Evolutionary conservation across 2,797 vertebrate genomes (phyloP), one percentile per base, ranked within the genome.

Genomic region (Typhlichthys eigenmanni): DNA sequence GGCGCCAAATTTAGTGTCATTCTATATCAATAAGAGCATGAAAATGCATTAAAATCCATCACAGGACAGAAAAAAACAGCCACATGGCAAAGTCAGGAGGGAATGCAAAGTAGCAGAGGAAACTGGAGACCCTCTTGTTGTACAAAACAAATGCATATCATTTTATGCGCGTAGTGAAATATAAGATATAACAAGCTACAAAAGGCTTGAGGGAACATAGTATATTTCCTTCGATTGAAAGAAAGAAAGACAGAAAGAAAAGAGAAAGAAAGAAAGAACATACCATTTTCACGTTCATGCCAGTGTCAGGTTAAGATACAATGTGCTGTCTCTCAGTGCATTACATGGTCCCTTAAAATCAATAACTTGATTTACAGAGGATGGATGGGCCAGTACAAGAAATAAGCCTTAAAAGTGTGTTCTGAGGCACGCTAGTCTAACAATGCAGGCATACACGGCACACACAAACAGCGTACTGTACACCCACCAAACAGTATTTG

Each of bases 1-100:
- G 90, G 90, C 89, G 91, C 89, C 92, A 89, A 92, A 91, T 90
- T 84, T 88, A 88, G 88, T 90, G 91, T 90, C 88, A 92, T 92
- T 93, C 89, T 91, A 91, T 91, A 92, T 92, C 90, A 92, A 92
- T 91, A 89, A 89, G 85, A 86, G 81, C 86, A 88, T 88, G 86
- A 84, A 92, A 91, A 93, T 86, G 86, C 90, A 92, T 92, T 92
- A 87, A 91, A 93, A 90, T 90, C 87, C 81, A 86, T 88, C 87
- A 89, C 72, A 76, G 85, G 76, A 16, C 14, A 64, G 49, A 48
- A 57, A 68, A 55, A 69, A 80, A 62, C 53, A 62, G 69, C 63
- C 64, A 80, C 70, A 76, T 78, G 81, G 71, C 61, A 67, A 76
- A 76, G 75, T 78, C 81, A 81, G 79, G 63, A 50, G 78, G 78